Evolutionary conservation across 2,113 vertebrate genomes (phyloP).

Genomic region (Grammomys dolichurus): DNA sequence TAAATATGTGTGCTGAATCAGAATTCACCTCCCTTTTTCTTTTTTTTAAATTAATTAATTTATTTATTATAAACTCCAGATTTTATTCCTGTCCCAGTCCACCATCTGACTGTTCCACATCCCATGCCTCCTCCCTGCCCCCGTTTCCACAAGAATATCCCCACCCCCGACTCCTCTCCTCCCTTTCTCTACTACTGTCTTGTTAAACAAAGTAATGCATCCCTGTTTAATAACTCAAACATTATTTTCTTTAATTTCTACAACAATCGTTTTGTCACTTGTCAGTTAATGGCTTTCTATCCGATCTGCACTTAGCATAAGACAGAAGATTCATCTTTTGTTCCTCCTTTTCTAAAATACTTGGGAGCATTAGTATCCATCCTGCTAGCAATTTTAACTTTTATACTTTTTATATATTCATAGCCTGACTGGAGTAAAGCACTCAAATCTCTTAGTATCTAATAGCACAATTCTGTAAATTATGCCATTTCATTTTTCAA

Average conservation of each 20-base stretch:
- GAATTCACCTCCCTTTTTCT: neutral
- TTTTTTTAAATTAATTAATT: no score
- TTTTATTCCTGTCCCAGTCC: no score
- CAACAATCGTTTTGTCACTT: neutral
- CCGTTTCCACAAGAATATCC: no score
- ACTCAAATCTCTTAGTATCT: neutral
- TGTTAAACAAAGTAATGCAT: neutral
- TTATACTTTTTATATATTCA: neutral
- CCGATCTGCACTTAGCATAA: neutral
- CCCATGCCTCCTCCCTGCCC: no score
- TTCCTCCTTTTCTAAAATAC: neutral
- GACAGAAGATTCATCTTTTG: neutral
- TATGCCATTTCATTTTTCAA: neutral
- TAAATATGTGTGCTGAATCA: neutral
- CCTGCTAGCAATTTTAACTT: neutral
- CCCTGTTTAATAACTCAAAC: neutral
- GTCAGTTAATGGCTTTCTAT: neutral
- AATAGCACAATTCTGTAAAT: neutral
- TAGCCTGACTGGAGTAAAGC: neutral
- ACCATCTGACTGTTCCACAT: no score
- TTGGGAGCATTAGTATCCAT: neutral
- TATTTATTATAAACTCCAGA: no score
- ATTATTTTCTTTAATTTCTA: neutral
- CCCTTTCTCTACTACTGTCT: rapidly evolving
- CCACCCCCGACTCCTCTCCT: neutral